phyloP scores from a whole-genome alignment of 1,140 invertebrate genomes.

The Aphelinus atriplicis region DNA sequence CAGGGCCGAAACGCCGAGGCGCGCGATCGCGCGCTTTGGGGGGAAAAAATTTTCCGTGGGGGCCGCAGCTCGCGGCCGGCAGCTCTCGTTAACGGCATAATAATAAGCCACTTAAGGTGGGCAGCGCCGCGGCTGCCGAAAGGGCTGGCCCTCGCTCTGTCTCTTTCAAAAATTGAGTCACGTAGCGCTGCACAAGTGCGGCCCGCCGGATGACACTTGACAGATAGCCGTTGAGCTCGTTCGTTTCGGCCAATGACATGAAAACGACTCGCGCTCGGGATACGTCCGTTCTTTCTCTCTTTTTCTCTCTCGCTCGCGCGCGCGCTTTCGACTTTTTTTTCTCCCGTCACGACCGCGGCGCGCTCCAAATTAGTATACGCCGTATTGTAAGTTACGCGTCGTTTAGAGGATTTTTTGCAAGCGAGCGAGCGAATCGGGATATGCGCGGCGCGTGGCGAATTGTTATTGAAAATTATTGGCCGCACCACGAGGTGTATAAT shows the following conservation, averaged over 20 bases:
- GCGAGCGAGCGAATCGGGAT: background rate
- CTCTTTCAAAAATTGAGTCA: constrained; percentile 29
- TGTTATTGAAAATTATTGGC: constrained; percentile 12
- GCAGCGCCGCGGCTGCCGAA: background rate
- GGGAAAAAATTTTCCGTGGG: constrained; percentile 12
- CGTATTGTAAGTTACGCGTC: constrained; percentile 13
- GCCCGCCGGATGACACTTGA: constrained; percentile 15
- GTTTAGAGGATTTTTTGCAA: background rate
- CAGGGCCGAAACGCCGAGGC: background rate
- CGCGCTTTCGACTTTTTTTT: background rate
- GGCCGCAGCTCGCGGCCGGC: background rate
- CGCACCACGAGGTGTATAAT: background rate
- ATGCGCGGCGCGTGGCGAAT: background rate
- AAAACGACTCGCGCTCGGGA: constrained; percentile 6
- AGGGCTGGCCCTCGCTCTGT: background rate
- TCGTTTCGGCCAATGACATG: constrained; percentile 29
- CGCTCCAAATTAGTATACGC: constrained; percentile 17
- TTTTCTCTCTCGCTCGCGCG: background rate
- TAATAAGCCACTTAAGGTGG: constrained; percentile 32
- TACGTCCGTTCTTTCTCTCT: background rate
- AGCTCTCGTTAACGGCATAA: constrained; percentile 35
- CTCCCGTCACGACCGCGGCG: too few species aligned
- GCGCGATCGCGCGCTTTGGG: background rate
- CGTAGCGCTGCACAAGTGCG: constrained; percentile 14
- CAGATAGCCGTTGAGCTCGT: constrained; percentile 20